Base-by-base conservation (phyloP, 2,113 vertebrate genomes). In the Pelvicachromis taeniatus region DNA sequence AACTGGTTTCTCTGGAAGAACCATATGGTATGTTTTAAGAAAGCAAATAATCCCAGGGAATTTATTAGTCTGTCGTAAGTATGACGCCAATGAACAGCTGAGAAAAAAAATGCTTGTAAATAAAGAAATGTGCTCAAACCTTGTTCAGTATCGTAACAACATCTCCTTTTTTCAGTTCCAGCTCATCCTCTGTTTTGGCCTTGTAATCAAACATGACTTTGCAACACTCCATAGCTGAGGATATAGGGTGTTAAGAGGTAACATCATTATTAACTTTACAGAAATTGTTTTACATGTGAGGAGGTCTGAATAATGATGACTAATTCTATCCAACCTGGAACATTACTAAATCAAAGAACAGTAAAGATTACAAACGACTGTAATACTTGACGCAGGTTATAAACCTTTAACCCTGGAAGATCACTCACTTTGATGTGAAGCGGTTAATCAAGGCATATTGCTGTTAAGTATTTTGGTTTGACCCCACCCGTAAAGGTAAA, bases 171-270 rank as follows among this genome's bases (percentile, higher is more conserved):
- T 94, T 95, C 83, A 98, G 86, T 0, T 85, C 92, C 94, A 98
- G 58, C 90, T 98, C 97, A 1, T 97, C 97, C 1, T 94, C 95
- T 4, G 96, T 87, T 84, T 89, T 87, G 2, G 95, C 95, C 29
- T 90, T 82, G 85, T 96, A 97, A 92, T 97, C 95, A 65, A 98
- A 97, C 96, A 97, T 95, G 59, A 94, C 97, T 78, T 94, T 95
- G 90, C 96, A 97, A 53, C 91, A 96, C 93, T 97, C 94, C 7
- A 80, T 91, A 38, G 55, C 95, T 96, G 95, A 50, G 83, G 78
- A 85, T 52, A 87, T 10, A 52, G 3, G 33, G 38, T 75, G 23
- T 52, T 52, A n/a, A 68, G 11, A 87, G 6, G 87, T 7, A 38
- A n/a, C 5, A 21, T 7, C 12, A 10, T 79, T 31, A 65, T 1